phyloP scores from a whole-genome alignment of 1,140 invertebrate species.

The Leptestheria dahalacensis region DNA sequence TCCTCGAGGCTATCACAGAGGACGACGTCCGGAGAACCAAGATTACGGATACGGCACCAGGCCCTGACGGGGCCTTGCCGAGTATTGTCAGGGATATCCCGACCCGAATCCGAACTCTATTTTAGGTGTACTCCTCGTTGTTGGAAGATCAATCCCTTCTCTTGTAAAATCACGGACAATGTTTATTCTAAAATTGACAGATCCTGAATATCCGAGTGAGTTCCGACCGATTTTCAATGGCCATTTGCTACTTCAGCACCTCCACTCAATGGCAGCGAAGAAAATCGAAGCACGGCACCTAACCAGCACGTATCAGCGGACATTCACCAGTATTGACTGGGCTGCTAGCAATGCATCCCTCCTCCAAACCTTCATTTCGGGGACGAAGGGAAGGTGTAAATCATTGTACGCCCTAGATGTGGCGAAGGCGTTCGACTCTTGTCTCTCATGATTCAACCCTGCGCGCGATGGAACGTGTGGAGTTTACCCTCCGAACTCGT shows the following conservation, averaged over 20 bases:
- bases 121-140: neutral
- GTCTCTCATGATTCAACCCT: conserved; percentile 22
- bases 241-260: conserved; percentile 18
- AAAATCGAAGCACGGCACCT: conserved; percentile 14
- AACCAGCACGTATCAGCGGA: conserved; percentile 21
- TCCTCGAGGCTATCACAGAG: neutral
- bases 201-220: conserved; percentile 10
- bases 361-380: conserved; percentile 12
- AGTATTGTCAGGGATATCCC: neutral
- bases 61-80: neutral
- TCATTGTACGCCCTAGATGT: conserved; percentile 21
- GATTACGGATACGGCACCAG: neutral
- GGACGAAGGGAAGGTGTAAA: conserved; percentile 13
- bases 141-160: neutral
- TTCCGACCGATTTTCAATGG: conserved; percentile 22
- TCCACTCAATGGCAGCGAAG: conserved; percentile 20
- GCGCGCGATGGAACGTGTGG: conserved; percentile 13
- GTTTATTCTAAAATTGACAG: conserved; percentile 22
- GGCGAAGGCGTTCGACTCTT: conserved; percentile 26
- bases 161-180: conserved; percentile 19
- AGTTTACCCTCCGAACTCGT: conserved; percentile 10
- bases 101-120: neutral
- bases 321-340: conserved; percentile 19
- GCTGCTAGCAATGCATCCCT: conserved; percentile 14
- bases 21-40: neutral